Base-by-base conservation (phyloP, 2,113 vertebrate genomes). In the human region DNA sequence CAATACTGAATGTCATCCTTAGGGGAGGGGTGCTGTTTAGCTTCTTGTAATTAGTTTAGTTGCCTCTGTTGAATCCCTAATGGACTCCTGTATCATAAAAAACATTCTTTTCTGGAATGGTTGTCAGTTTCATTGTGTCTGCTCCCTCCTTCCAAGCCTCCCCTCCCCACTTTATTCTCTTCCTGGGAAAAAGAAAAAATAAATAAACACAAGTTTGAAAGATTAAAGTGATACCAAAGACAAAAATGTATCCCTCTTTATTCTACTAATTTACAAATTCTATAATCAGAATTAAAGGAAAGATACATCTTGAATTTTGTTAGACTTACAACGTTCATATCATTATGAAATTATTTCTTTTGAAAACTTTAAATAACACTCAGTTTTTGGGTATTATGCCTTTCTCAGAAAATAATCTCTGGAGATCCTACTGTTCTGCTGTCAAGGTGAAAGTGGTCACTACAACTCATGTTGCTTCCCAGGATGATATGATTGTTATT, bases 11-110 rank as follows among this genome's bases (percentile, higher is more conserved):
- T 8, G 61, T 52, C 90, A 81, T 97, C 84, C 85, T 97, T 90
- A 66, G 30, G 89, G 82, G 91, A 96, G 43, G 81, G 73, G 73
- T 22, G 50, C 73, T 93, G 75, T 79, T 78, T 95, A 94, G 52
- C 48, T 96, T 98, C 96, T 96, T 76, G 52, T 97, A 98, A 98
- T 98, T 98, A 98, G 98, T 92, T 97, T 98, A 98, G 97, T 81
- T 98, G 85, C 52, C 96, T 98, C 95, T 96, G 61, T 89, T 98
- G 96, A 97, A 97, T 98, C 97, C 94, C 93, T 98, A 87, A 94
- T 75, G 82, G 96, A 96, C 59, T 89, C 92, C 45, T 86, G 82
- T 70, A 96, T 97, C 14, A 0, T 90, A 96, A 68, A 93, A 98
- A 80, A 35, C 38, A 97, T 96, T 97, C 68, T 13, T 0, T 96